Evolutionary conservation across 2,113 vertebrate species (phyloP).

Genomic region (Sminthopsis crassicaudata): DNA sequence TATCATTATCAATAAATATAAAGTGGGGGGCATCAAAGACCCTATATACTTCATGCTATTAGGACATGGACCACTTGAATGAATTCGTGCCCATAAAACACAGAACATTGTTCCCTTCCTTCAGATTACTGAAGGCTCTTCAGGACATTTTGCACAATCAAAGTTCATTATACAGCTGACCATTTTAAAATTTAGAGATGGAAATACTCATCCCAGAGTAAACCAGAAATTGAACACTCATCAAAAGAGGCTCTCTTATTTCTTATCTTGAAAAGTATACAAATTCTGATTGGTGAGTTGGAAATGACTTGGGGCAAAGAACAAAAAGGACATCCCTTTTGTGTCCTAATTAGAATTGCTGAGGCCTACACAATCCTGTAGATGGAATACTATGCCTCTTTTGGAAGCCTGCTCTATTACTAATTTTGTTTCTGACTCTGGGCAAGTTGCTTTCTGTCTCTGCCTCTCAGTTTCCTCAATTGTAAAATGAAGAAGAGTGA

Average conservation of each 20-base stretch:
- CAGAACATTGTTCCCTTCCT: conserved; percentile 13
- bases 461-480: background rate
- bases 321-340: too few relatives aligned
- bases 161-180: background rate
- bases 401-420: background rate
- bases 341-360: background rate
- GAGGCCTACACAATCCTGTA: background rate
- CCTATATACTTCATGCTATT: background rate
- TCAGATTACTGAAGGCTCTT: background rate
- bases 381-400: background rate
- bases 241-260: background rate
- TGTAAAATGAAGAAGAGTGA: background rate
- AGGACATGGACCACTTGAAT: background rate
- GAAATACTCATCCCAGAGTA: background rate
- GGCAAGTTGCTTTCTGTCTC: background rate
- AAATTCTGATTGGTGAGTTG: background rate
- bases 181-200: background rate
- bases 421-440: background rate
- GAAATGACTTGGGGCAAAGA: background rate
- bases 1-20: conserved; percentile 2
- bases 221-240: background rate
- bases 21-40: background rate
- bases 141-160: background rate
- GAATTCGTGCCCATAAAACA: background rate
- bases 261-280: background rate